Evolutionary conservation across 2,797 vertebrate genomes (phyloP).

Genomic region (Erethizon dorsatum): DNA sequence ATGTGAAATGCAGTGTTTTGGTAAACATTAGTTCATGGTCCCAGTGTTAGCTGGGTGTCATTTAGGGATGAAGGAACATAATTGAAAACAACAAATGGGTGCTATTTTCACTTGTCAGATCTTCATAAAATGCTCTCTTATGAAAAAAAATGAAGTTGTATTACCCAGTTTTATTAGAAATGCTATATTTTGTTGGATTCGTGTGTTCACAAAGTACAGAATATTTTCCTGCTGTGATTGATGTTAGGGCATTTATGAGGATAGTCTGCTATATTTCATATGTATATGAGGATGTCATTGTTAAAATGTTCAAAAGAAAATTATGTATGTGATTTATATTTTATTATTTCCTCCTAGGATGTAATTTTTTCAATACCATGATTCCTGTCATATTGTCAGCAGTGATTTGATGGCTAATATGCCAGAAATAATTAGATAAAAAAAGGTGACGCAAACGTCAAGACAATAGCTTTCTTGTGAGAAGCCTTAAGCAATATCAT

Average conservation of each 20-base stretch:
- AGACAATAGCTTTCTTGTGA: conserved; percentile 72
- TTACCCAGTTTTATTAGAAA: conserved; percentile 76
- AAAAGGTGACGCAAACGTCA: conserved; percentile 75
- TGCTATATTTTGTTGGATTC: conserved; percentile 78
- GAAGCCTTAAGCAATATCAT: conserved; percentile 59
- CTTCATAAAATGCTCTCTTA: conserved; percentile 68
- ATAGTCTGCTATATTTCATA: conserved; percentile 83
- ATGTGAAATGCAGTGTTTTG: conserved; percentile 37
- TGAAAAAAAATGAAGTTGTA: conserved; percentile 67
- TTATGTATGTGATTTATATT: conserved; percentile 85
- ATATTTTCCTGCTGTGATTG: conserved; percentile 78
- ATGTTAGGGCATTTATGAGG: conserved; percentile 78
- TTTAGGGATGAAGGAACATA: conserved; percentile 70
- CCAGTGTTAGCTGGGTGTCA: conserved; percentile 32
- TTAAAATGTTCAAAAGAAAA: conserved; percentile 80
- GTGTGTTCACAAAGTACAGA: conserved; percentile 58
- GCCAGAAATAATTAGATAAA: conserved; percentile 85
- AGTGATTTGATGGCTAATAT: conserved; percentile 83
- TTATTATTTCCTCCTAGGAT: conserved; percentile 81
- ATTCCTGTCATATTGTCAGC: conserved; percentile 79
- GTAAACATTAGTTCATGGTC: conserved; percentile 30
- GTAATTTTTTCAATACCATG: conserved; percentile 76
- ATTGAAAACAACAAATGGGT: conserved; percentile 70
- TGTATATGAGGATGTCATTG: conserved; percentile 78
- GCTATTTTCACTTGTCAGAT: conserved; percentile 71